Conservation (phyloP, 2,797 vertebrate species). For the Phrynocephalus guinanensis region DNA sequence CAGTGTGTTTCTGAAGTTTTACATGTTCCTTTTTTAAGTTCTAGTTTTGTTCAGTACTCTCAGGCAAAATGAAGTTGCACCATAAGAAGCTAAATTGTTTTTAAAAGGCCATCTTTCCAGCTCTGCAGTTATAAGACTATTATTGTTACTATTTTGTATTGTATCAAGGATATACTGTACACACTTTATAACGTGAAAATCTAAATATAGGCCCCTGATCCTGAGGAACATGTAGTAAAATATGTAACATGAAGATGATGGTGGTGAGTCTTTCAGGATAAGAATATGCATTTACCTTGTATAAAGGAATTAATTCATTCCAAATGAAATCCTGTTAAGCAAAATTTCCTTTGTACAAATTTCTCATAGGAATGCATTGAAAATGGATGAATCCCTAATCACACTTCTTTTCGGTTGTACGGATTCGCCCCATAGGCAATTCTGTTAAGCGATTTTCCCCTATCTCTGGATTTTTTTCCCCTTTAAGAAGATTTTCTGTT, state of each 20-base stretch:
- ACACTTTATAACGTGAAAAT: not conserved
- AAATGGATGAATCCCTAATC: too few relatives aligned
- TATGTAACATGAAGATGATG: not conserved
- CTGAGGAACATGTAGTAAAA: not conserved
- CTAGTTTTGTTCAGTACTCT: not conserved
- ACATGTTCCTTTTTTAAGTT: not conserved
- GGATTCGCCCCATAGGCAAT: too few relatives aligned
- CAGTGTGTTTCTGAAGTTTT: constrained; percentile 26
- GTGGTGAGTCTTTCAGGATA: not conserved
- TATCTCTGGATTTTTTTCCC: too few relatives aligned
- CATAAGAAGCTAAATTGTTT: not conserved
- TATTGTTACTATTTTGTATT: not conserved
- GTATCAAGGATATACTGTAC: not conserved
- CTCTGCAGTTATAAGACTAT: too few relatives aligned
- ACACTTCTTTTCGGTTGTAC: too few relatives aligned
- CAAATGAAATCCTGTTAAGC: too few relatives aligned
- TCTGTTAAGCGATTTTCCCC: too few relatives aligned
- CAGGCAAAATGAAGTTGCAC: not conserved
- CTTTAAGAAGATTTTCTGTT: too few relatives aligned
- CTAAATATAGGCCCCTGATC: not conserved
- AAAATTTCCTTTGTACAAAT: too few relatives aligned
- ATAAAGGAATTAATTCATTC: too few relatives aligned
- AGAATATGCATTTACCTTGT: not conserved
- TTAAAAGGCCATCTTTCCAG: not conserved
- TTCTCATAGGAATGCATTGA: too few relatives aligned